Conservation (phyloP, 2,113 vertebrate genomes). For the Canis aureus region DNA sequence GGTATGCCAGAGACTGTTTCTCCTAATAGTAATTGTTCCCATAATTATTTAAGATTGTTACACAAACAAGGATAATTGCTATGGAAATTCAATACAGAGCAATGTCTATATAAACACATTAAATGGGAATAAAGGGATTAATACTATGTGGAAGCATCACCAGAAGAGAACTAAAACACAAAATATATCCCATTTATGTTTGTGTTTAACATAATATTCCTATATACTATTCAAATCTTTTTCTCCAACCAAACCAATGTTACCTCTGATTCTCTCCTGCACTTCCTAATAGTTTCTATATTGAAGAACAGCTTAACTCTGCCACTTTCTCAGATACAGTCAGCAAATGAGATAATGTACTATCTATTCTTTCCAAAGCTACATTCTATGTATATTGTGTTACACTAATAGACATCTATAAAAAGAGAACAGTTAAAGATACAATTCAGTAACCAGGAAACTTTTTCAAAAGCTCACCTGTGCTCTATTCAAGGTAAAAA, state of each 20-base stretch:
- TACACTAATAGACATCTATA: not conserved
- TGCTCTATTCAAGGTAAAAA: not conserved
- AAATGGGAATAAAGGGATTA: not conserved
- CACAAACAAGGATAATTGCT: constrained; percentile 76
- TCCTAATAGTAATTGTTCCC: constrained; percentile 10
- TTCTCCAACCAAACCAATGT: not conserved
- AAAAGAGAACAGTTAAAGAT: not conserved
- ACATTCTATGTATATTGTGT: not conserved
- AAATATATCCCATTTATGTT: not conserved
- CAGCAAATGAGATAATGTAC: not conserved
- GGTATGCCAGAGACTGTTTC: constrained; percentile 35
- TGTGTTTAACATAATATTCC: not conserved
- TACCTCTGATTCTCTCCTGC: not conserved
- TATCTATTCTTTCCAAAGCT: not conserved
- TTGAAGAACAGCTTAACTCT: not conserved
- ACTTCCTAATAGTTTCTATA: not conserved
- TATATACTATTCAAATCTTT: not conserved
- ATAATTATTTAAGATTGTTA: constrained; percentile 75
- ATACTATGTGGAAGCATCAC: not conserved
- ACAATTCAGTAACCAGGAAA: not conserved
- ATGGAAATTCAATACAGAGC: constrained; percentile 67
- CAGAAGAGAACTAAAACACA: not conserved
- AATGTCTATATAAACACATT: constrained; percentile 40
- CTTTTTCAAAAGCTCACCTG: not conserved
- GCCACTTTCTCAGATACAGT: not conserved